Conservation (phyloP, 92 coral and sea anemone species). For the Meandrina meandrites region DNA sequence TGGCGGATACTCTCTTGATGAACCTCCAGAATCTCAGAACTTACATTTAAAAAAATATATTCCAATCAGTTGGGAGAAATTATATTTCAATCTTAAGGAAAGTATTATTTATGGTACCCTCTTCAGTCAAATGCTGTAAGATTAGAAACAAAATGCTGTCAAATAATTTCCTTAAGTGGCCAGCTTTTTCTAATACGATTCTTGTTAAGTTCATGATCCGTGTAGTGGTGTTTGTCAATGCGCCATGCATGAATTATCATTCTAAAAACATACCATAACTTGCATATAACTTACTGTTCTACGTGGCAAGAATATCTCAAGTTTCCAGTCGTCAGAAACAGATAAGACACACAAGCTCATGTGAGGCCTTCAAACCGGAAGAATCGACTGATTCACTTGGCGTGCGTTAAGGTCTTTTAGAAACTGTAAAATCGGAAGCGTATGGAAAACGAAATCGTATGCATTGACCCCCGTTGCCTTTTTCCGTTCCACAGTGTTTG, state of each 20-base stretch:
- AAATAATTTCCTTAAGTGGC: background rate
- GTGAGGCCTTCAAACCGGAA: background rate
- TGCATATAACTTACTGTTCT: conserved; percentile 16
- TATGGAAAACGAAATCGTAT: background rate
- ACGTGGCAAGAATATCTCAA: background rate
- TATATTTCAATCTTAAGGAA: background rate
- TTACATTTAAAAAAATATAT: background rate
- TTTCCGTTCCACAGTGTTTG: conserved; percentile 5
- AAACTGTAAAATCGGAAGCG: conserved; percentile 11
- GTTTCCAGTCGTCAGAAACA: background rate
- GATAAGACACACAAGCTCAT: background rate
- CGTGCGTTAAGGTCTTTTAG: background rate
- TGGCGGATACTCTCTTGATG: background rate
- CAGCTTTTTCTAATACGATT: background rate
- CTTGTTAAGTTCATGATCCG: background rate
- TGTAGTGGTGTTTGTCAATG: background rate
- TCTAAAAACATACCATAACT: background rate
- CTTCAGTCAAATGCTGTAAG: background rate
- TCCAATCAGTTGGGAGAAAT: background rate
- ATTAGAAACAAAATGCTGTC: background rate
- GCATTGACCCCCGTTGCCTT: conserved; percentile 4
- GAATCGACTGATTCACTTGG: conserved; percentile 20
- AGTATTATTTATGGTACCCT: too few relatives aligned
- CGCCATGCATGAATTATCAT: background rate
- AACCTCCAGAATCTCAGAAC: background rate